These are phyloP conservation scores for Fabriciana adippe DNA, from an alignment of 2,888 invertebrate species.

Conservation along the genomic window DNA sequence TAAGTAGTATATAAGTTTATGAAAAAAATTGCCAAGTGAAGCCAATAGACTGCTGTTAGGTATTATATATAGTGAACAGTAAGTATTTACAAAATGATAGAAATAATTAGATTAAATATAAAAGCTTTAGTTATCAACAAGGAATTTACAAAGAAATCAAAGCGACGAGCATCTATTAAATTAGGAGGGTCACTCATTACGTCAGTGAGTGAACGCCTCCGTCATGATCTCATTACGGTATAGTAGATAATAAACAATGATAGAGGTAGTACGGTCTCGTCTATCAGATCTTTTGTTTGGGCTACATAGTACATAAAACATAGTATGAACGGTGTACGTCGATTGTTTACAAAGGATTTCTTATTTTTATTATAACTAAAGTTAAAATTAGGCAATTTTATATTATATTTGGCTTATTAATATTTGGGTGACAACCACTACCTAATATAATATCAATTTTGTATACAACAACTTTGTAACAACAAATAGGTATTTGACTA, in stretches of 20 bases:
- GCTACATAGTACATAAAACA: too few relatives aligned
- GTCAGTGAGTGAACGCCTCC: not conserved
- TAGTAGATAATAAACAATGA: conserved; percentile 1
- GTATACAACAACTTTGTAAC: too few relatives aligned
- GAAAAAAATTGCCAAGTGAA: not conserved
- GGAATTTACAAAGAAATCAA: not conserved
- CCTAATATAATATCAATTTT: too few relatives aligned
- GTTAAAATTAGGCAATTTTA: too few relatives aligned
- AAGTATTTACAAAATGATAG: too few relatives aligned
- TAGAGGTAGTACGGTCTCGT: not conserved
- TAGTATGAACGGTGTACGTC: too few relatives aligned
- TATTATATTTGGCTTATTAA: too few relatives aligned
- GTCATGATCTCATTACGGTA: conserved; percentile 12
- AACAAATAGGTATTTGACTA: too few relatives aligned
- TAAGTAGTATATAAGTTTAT: too few relatives aligned
- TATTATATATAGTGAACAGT: too few relatives aligned
- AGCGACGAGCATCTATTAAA: not conserved
- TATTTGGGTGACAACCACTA: too few relatives aligned
- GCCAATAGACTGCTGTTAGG: too few relatives aligned
- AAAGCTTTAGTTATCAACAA: not conserved
- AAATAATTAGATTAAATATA: not conserved
- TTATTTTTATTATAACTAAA: not conserved
- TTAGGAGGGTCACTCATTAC: conserved; percentile 3
- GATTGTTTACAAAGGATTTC: not conserved
- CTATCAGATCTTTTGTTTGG: not conserved